These are phyloP conservation scores for Paraplagusia blochii DNA, from an alignment of 2,113 vertebrate species.

Conservation along the genomic window DNA sequence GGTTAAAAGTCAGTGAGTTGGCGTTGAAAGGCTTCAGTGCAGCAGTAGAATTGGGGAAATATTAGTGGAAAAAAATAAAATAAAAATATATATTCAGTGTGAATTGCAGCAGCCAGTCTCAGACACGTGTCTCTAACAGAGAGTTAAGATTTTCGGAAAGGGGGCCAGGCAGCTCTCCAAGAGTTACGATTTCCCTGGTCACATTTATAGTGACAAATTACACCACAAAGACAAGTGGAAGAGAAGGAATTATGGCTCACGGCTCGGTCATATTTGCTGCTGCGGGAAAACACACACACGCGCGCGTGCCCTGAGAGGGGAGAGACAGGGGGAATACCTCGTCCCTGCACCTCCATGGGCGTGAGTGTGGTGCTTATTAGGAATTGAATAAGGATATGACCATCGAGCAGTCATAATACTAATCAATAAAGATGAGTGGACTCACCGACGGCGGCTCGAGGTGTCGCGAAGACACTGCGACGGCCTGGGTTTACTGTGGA, in stretches of 20 bases:
- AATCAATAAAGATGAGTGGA: slow-evolving; percentile 73
- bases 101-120: slow-evolving; percentile 32
- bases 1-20: slow-evolving; percentile 60
- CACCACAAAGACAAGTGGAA: slow-evolving; percentile 69
- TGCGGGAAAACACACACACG: slow-evolving; percentile 45
- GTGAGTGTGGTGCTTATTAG: slow-evolving; percentile 64
- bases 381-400: slow-evolving; percentile 71
- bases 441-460: slow-evolving; percentile 71
- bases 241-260: slow-evolving; percentile 69
- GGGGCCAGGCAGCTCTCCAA: slow-evolving; percentile 61
- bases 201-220: slow-evolving; percentile 74
- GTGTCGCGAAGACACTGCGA: slow-evolving; percentile 53
- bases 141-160: slow-evolving; percentile 58
- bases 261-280: slow-evolving; percentile 51
- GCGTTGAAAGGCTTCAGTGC: slow-evolving; percentile 1
- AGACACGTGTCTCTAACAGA: slow-evolving; percentile 56
- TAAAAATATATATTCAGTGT: slow-evolving; percentile 19
- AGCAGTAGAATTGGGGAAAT: slow-evolving; percentile 1
- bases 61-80: slow-evolving; percentile 1
- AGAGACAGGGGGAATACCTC: not conserved
- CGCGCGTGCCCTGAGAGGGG: too few species aligned
- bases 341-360: slow-evolving; percentile 42
- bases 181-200: slow-evolving; percentile 62
- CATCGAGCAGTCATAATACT: slow-evolving; percentile 68
- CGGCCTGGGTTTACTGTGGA: slow-evolving; percentile 56